A percentile compares a stretch with the other conserved stretches of the same genome.
These are phyloP conservation scores for Trichonephila inaurata DNA, from an alignment of 1,140 invertebrate genomes.

Conservation along the genomic window DNA sequence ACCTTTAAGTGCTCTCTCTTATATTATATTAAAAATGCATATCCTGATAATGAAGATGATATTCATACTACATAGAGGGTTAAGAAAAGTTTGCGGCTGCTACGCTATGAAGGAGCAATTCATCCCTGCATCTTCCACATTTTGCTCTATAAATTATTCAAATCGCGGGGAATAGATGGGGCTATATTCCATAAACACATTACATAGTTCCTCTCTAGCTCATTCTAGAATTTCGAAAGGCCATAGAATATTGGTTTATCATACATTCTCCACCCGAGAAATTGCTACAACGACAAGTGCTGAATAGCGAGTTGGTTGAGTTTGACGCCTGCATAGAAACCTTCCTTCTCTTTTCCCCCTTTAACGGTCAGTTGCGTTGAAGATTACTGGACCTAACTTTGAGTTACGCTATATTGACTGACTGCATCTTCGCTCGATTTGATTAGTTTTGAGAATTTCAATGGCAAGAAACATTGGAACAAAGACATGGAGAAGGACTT, in stretches of 20 bases:
- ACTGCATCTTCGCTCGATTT: not conserved
- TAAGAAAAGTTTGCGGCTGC: not conserved
- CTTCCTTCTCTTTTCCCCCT: not conserved
- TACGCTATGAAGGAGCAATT: not conserved
- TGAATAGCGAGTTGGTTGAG: not conserved
- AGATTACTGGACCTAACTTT: conserved; percentile 1
- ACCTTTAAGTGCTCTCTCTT: not conserved
- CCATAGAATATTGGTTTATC: conserved; percentile 57
- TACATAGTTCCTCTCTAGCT: conserved; percentile 30
- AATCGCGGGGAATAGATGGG: conserved; percentile 13
- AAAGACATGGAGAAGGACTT: no score
- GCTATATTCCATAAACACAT: conserved; percentile 71
- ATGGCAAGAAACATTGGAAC: not conserved
- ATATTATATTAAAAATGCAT: not conserved
- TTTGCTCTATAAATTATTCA: conserved; percentile 66
- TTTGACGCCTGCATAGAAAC: not conserved
- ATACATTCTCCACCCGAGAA: conserved; percentile 20
- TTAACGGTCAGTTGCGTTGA: not conserved
- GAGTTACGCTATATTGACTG: not conserved
- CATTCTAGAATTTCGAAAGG: conserved; percentile 21
- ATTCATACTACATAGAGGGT: not conserved
- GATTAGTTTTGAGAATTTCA: not conserved
- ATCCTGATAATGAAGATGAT: not conserved
- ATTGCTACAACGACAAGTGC: conserved; percentile 4
- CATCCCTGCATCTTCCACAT: conserved; percentile 18